phyloP scores from a whole-genome alignment of 1,140 invertebrate genomes.

The Latrodectus geometricus region DNA sequence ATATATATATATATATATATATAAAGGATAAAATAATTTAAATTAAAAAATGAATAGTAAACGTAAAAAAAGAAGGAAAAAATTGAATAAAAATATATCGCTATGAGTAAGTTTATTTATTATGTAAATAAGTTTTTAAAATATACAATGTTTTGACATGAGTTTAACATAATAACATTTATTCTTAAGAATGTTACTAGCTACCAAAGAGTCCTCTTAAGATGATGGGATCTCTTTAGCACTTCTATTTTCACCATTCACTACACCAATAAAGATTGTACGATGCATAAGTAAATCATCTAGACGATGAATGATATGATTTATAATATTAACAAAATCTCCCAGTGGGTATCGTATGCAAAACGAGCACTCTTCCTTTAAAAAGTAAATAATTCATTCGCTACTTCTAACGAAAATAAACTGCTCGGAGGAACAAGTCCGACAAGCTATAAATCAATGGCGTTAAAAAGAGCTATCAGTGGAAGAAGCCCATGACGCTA shows the following conservation, averaged over 20 bases:
- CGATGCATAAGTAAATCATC: neutral
- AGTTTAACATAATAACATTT: too few species aligned
- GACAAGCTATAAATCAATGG: constrained; percentile 53
- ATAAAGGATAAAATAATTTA: too few species aligned
- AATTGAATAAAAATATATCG: too few species aligned
- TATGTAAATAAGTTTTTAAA: too few species aligned
- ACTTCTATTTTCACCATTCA: neutral
- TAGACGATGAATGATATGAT: neutral
- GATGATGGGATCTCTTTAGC: too few species aligned
- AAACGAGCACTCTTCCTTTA: neutral
- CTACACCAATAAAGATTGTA: neutral
- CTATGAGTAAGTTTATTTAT: too few species aligned
- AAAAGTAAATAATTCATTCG: constrained; percentile 31
- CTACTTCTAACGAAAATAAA: constrained; percentile 46
- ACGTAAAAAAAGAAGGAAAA: too few species aligned
- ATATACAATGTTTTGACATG: too few species aligned
- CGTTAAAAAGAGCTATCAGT: constrained; percentile 53
- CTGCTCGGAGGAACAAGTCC: constrained; percentile 2
- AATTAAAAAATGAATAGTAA: too few species aligned
- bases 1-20: too few species aligned
- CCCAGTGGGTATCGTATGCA: neutral
- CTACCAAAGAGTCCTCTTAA: too few species aligned
- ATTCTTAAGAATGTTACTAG: too few species aligned
- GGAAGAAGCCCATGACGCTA: constrained; percentile 2
- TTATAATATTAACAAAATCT: neutral